Conservation (phyloP, 2,797 vertebrate genomes). For the Alectoris magna region DNA sequence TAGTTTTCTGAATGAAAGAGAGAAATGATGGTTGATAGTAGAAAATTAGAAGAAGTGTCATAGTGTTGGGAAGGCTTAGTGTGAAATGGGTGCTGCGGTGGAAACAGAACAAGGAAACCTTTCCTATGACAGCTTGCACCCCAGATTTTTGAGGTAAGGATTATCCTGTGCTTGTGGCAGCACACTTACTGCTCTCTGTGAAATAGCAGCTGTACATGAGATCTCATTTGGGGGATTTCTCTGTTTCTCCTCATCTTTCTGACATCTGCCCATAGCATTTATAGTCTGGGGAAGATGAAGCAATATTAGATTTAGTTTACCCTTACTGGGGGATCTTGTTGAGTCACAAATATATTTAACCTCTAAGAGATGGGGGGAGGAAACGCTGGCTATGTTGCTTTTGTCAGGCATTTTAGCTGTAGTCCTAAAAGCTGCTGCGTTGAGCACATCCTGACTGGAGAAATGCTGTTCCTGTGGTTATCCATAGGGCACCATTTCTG, state of each 20-base stretch:
- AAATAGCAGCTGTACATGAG: not conserved
- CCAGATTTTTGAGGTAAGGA: not conserved
- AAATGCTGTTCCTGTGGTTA: not conserved
- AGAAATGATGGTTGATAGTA: not conserved
- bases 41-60: not conserved
- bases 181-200: not conserved
- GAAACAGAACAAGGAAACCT: not conserved
- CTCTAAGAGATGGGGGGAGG: not conserved
- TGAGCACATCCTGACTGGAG: not conserved
- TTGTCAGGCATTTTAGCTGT: not conserved
- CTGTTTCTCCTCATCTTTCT: conserved; percentile 25
- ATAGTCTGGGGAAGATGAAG: not conserved
- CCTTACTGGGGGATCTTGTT: not conserved
- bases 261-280: conserved; percentile 43
- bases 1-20: not conserved
- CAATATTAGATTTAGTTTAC: not conserved
- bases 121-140: not conserved
- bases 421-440: not conserved
- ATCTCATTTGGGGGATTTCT: conserved; percentile 21
- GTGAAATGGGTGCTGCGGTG: not conserved
- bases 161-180: not conserved
- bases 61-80: not conserved
- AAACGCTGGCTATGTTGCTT: rapidly evolving
- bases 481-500: not conserved
- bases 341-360: not conserved